Evolutionary conservation across 2,113 vertebrate genomes (phyloP), one percentile per base, ranked within the genome.

Genomic region (Anseranas semipalmata): DNA sequence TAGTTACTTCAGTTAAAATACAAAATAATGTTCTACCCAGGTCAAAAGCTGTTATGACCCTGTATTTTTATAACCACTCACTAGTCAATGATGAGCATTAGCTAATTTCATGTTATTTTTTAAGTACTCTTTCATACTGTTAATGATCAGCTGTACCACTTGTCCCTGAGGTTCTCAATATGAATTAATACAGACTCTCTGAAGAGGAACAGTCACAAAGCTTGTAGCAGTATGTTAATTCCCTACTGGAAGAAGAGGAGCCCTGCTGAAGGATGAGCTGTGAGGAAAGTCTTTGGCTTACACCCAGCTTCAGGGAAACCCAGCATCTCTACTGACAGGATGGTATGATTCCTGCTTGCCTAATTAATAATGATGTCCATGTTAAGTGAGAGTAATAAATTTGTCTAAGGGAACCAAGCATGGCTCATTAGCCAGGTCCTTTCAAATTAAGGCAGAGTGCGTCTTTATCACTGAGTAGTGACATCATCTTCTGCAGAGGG

Each of bases 311-410:
- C 67, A 82, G 72, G 41, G 67, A 66, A 90, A 96, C 71, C 46
- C 95, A 94, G 88, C 33, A 92, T 67, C 85, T 84, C 82, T 93
- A 72, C 82, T 94, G 92, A 92, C 85, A 90, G 76, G 46, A 88
- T 52, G 46, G 55, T 91, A 90, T 93, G 88, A 90, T 46, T 94
- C 65, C 83, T 81, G 83, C 76, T 89, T 94, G 73, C 53, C 81
- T 94, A 96, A 94, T 96, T 96, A 96, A 96, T 96, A 96, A 92
- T 85, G 88, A 96, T 95, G 83, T 92, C 78, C 67, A 53, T 85
- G 59, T 87, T 94, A 95, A 94, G 77, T 80, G 74, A 87, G 63
- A 96, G 74, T 72, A 94, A 94, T 96, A 95, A 87, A 95, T 95
- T 89, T 95, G 67, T 93, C 90, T 63, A 83, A 91, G 67, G 63